Evolutionary conservation across 2,113 vertebrate genomes (phyloP), one percentile per base, ranked within the genome.

Genomic region (Illadopsis cleaveri): DNA sequence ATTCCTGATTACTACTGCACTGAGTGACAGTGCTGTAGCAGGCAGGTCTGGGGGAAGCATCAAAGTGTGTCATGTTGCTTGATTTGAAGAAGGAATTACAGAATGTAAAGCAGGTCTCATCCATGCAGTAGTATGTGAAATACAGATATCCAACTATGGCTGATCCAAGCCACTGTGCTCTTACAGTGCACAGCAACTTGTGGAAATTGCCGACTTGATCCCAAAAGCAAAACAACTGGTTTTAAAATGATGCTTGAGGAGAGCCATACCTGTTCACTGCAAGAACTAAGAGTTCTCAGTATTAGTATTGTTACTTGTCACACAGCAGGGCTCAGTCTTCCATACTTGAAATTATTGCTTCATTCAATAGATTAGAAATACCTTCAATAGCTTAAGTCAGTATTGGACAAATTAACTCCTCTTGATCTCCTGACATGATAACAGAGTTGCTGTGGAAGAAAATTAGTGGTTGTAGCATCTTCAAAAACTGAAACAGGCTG

Each of bases 151-250:
- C 25, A 73, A 0, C 58, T 56, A 4, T 30, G 48, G 54, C 35
- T 56, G 18, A 90, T 76, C 22, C 57, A 68, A 37, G n/a, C 35
- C 50, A 11, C 11, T 53, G 15, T 50, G 53, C 53, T 93, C 18
- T 25, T 22, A n/a, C 0, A 0, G n/a, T 57, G 10, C n/a, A 45
- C 38, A 61, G 33, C 69, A 70, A 12, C 28, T 33, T 53, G 38
- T 3, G 3, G 58, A 91, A 79, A 82, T 66, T 38, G 7, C 17
- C 65, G 44, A 54, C 21, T 66, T 89, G 51, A 30, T 86, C 24
- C 42, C 60, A 23, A 65, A 70, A 75, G 25, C 33, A 66, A 82
- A 71, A 24, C 28, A 53, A 4, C 33, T 81, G 50, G 13, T 72
- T 86, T 81, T 56, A 69, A 69, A 77, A 38, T 35, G 3, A 37